Percentiles rank a stretch among this genome's conserved stretches.
These are phyloP conservation scores for Venusia cambrica DNA, from an alignment of 2,888 invertebrate genomes.

Conservation along the genomic window DNA sequence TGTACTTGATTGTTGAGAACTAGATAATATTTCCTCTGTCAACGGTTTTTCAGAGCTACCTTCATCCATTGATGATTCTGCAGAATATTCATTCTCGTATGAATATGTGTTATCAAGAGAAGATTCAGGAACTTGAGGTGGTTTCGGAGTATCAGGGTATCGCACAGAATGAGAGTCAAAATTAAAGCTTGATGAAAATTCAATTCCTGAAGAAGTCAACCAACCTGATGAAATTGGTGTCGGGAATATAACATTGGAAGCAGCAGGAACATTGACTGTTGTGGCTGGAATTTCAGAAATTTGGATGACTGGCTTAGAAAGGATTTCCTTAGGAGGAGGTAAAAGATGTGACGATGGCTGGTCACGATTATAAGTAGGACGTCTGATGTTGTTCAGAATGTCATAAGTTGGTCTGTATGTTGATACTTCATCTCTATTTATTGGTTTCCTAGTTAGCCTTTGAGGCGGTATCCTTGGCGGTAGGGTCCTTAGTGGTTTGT, in stretches of 20 bases:
- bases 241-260: conserved; percentile 63
- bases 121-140: conserved; percentile 41
- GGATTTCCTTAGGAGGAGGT: conserved; percentile 59
- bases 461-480: conserved; percentile 53
- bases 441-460: conserved; percentile 57
- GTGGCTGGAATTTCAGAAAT: conserved; percentile 41
- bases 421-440: conserved; percentile 60
- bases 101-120: conserved; percentile 51
- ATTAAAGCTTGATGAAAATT: conserved; percentile 66
- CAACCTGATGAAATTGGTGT: conserved; percentile 68
- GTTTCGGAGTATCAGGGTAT: conserved; percentile 44
- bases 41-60: conserved; percentile 42
- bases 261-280: conserved; percentile 35
- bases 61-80: conserved; percentile 46
- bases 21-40: conserved; percentile 34
- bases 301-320: conserved; percentile 42
- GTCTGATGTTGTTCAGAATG: conserved; percentile 57
- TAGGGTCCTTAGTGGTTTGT: conserved; percentile 57
- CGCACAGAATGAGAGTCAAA: conserved; percentile 61
- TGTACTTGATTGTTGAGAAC: conserved; percentile 40
- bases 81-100: conserved; percentile 53
- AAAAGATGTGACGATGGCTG: conserved; percentile 65
- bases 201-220: conserved; percentile 68
- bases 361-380: conserved; percentile 56
- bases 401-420: conserved; percentile 67